These are phyloP conservation scores for Formica selysi DNA, from an alignment of 1,140 invertebrate genomes.

Conservation along the genomic window DNA sequence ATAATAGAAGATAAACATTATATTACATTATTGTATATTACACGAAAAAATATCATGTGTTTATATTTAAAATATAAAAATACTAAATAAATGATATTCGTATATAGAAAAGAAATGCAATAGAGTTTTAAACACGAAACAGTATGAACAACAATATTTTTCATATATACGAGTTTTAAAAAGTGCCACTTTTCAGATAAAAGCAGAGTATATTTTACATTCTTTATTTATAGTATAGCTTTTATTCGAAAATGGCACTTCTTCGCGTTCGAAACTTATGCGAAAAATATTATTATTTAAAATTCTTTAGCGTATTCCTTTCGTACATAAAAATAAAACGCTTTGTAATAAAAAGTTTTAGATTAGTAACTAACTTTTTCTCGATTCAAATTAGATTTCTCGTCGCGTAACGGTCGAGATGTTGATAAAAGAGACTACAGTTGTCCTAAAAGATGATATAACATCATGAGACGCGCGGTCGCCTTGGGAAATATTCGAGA, in stretches of 20 bases:
- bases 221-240: not conserved
- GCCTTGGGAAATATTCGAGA: slow-evolving; percentile 11
- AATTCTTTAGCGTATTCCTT: not conserved
- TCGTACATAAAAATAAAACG: not conserved
- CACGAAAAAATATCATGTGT: not conserved
- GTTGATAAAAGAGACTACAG: slow-evolving; percentile 32
- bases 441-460: slow-evolving; percentile 33
- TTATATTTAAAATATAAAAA: no score
- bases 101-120: not conserved
- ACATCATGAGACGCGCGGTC: not conserved
- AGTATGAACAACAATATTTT: slow-evolving; percentile 30
- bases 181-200: slow-evolving; percentile 26
- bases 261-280: not conserved
- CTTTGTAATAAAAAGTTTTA: not conserved
- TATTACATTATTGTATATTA: not conserved
- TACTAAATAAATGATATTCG: not conserved
- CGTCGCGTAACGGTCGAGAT: slow-evolving; percentile 14
- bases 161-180: not conserved
- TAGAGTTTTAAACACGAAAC: not conserved
- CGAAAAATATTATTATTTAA: slow-evolving; percentile 45
- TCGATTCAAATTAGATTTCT: slow-evolving; percentile 2
- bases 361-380: not conserved
- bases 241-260: slow-evolving; percentile 18
- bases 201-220: not conserved
- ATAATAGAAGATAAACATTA: not conserved